Percentiles rank a stretch among this genome's conserved stretches.
Conservation (phyloP, 2,888 invertebrate species). For the Cabera pusaria region DNA sequence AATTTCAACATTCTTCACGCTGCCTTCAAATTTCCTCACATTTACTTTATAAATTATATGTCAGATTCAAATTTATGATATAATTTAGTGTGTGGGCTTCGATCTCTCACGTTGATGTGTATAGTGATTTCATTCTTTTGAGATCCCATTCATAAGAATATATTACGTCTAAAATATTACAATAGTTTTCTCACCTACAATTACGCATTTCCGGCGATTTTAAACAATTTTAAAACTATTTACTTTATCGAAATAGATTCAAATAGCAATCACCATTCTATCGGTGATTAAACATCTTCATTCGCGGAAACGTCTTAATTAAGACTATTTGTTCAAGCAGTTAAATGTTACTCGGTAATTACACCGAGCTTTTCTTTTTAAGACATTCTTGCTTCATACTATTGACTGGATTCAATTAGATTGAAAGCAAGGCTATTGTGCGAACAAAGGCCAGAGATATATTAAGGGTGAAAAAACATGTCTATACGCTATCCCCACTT, state of each 20-base stretch:
- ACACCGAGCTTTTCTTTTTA: slow-evolving; percentile 15
- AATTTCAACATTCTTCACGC: no score
- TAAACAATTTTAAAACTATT: no score
- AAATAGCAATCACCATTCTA: no score
- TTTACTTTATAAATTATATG: no score
- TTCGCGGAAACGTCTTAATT: slow-evolving; percentile 47
- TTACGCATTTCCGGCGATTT: no score
- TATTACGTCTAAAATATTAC: no score
- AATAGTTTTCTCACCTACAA: no score
- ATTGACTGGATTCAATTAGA: slow-evolving; percentile 16
- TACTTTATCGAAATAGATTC: no score
- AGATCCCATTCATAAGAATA: no score
- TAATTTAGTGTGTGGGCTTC: slow-evolving; percentile 4
- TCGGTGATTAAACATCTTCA: slow-evolving; percentile 39
- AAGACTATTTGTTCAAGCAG: slow-evolving; percentile 40
- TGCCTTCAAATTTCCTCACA: no score
- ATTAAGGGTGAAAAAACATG: slow-evolving; percentile 1
- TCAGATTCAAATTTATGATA: no score
- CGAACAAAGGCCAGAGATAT: neutral
- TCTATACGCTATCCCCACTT: slow-evolving; percentile 1
- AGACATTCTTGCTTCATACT: slow-evolving; percentile 4
- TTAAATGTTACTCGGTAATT: slow-evolving; percentile 30
- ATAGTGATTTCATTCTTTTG: slow-evolving; percentile 1
- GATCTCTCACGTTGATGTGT: neutral
- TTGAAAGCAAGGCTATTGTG: slow-evolving; percentile 3